These are phyloP conservation scores for Drosophila barbarae DNA, from an alignment of 2,888 invertebrate genomes.

Conservation along the genomic window DNA sequence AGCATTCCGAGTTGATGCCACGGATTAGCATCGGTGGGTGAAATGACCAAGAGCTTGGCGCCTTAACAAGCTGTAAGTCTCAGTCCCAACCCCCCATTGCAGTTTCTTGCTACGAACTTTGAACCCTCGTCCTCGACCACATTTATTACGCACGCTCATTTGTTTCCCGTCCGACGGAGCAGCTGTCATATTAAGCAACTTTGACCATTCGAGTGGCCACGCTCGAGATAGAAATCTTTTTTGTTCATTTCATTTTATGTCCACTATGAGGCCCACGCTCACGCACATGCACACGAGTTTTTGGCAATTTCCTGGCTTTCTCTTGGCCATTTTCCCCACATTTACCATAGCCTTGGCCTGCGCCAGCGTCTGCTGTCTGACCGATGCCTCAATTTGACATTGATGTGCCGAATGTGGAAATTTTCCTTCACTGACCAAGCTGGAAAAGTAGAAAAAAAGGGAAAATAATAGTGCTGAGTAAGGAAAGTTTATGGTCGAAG, in stretches of 20 bases:
- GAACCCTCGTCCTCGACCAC: constrained; percentile 42
- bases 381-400: constrained; percentile 74
- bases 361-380: constrained; percentile 44
- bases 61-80: constrained; percentile 42
- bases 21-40: constrained; percentile 66
- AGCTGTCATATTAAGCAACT: constrained; percentile 73
- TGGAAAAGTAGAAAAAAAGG: constrained; percentile 28
- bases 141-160: constrained; percentile 73
- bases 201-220: constrained; percentile 58
- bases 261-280: constrained; percentile 49
- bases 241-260: constrained; percentile 74
- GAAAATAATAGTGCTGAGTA: constrained; percentile 42
- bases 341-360: constrained; percentile 1
- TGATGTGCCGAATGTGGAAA: constrained; percentile 74
- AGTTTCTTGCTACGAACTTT: constrained; percentile 64
- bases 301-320: constrained; percentile 66
- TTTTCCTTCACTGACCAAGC: constrained; percentile 56
- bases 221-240: constrained; percentile 70
- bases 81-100: constrained; percentile 45
- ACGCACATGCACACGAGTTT: constrained; percentile 38
- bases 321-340: constrained; percentile 12
- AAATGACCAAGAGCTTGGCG: constrained; percentile 64
- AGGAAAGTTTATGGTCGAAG: neutral
- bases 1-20: constrained; percentile 52
- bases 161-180: constrained; percentile 53